Conservation (phyloP, 2,888 invertebrate species). For the Polyommatus icarus region DNA sequence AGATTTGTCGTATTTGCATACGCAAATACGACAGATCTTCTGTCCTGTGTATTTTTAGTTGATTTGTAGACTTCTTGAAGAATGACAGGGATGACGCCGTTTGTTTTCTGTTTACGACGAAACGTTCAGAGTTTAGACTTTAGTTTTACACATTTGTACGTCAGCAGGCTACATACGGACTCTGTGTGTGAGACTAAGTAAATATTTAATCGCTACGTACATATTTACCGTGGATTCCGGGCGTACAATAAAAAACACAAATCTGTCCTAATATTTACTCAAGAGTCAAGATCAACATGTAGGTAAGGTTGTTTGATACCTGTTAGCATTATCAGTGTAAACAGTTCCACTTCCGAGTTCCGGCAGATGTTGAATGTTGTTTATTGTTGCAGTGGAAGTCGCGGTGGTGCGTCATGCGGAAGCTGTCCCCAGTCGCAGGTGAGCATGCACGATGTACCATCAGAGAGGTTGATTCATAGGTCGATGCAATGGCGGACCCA, state of each 20-base stretch:
- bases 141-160: not conserved
- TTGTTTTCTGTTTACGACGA: too few species aligned
- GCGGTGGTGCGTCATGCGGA: conserved; percentile 93
- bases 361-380: conserved; percentile 26
- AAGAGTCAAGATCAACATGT: not conserved
- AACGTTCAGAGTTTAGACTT: too few species aligned
- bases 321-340: not conserved
- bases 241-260: not conserved
- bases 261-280: not conserved
- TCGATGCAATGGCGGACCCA: too few species aligned
- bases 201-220: not conserved
- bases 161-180: too few species aligned
- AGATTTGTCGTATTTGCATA: too few species aligned
- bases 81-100: too few species aligned
- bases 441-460: conserved; percentile 42
- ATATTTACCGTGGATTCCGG: not conserved
- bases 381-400: conserved; percentile 88
- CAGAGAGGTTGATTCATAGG: too few species aligned
- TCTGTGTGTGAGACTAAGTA: not conserved
- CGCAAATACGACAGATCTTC: too few species aligned
- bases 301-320: not conserved
- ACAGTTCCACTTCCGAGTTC: not conserved
- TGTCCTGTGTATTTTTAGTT: too few species aligned
- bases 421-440: conserved; percentile 95
- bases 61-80: too few species aligned